These are phyloP conservation scores for Rhabdornis inornatus DNA, from an alignment of 2,113 vertebrate species.

Conservation along the genomic window DNA sequence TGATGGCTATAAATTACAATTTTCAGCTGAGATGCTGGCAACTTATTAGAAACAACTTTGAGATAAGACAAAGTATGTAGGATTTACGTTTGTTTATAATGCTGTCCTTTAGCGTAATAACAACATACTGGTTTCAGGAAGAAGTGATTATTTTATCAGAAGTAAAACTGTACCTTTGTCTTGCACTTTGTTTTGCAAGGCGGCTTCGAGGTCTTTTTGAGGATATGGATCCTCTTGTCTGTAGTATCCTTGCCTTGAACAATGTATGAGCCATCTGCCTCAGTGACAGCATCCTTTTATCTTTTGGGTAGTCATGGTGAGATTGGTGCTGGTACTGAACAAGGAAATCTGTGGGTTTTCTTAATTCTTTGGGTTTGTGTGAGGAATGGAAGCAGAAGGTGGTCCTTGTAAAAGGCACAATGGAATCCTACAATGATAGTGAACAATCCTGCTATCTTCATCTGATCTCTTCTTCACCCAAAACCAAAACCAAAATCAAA, in stretches of 20 bases:
- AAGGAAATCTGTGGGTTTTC: background rate
- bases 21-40: background rate
- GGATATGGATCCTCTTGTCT: background rate
- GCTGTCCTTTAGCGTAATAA: background rate
- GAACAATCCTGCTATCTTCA: background rate
- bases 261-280: background rate
- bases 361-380: background rate
- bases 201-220: background rate
- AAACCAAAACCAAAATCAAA: background rate
- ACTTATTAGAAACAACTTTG: background rate
- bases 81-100: background rate
- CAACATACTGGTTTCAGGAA: background rate
- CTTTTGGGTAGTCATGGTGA: background rate
- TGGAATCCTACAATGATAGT: background rate
- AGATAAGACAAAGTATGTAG: background rate
- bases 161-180: background rate
- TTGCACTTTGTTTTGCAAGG: background rate
- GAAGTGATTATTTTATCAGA: background rate
- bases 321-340: background rate
- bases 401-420: background rate
- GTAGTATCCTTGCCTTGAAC: background rate
- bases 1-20: conserved; percentile 3
- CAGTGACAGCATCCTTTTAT: background rate
- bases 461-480: background rate
- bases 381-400: background rate